Evolutionary conservation across 2,888 invertebrate species (phyloP).

Genomic region (Cosmia trapezina): DNA sequence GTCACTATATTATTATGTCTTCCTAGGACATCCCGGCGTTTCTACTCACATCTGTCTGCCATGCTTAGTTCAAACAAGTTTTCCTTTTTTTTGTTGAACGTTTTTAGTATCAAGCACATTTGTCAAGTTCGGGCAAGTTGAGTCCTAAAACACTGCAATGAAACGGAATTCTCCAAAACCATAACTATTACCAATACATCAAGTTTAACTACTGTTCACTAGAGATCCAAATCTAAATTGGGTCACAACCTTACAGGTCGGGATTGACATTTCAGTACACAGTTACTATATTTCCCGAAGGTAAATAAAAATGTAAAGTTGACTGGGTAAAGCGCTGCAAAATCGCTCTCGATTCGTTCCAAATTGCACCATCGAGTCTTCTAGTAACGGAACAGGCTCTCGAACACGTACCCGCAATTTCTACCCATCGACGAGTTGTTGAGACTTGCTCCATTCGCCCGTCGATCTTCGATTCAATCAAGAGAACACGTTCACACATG

Average conservation of each 20-base stretch:
- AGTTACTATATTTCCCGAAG: slow-evolving; percentile 54
- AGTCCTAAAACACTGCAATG: not conserved
- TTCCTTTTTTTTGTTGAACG: not conserved
- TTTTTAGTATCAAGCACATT: slow-evolving; percentile 3
- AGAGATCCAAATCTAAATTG: slow-evolving; percentile 60
- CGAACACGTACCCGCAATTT: slow-evolving; percentile 77
- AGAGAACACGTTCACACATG: slow-evolving; percentile 63
- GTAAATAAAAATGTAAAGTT: slow-evolving; percentile 71
- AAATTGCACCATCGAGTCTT: slow-evolving; percentile 74
- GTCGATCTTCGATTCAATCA: slow-evolving; percentile 66
- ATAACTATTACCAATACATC: slow-evolving; percentile 12
- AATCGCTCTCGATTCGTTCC: slow-evolving; percentile 74
- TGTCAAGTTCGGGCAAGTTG: not conserved
- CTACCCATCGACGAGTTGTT: slow-evolving; percentile 68
- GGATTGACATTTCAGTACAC: slow-evolving; percentile 54
- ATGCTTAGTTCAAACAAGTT: slow-evolving; percentile 8
- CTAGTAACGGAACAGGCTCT: slow-evolving; percentile 71
- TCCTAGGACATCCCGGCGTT: too few species aligned
- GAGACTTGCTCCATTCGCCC: slow-evolving; percentile 64
- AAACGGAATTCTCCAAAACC: slow-evolving; percentile 7
- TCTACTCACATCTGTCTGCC: too few species aligned
- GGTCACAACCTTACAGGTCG: slow-evolving; percentile 36
- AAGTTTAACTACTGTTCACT: slow-evolving; percentile 36
- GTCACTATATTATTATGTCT: too few species aligned
- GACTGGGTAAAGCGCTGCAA: slow-evolving; percentile 59